A percentile compares a stretch with the other conserved stretches of the same genome.
phyloP scores from a whole-genome alignment of 2,888 invertebrate genomes.

The Drosophila formosana region DNA sequence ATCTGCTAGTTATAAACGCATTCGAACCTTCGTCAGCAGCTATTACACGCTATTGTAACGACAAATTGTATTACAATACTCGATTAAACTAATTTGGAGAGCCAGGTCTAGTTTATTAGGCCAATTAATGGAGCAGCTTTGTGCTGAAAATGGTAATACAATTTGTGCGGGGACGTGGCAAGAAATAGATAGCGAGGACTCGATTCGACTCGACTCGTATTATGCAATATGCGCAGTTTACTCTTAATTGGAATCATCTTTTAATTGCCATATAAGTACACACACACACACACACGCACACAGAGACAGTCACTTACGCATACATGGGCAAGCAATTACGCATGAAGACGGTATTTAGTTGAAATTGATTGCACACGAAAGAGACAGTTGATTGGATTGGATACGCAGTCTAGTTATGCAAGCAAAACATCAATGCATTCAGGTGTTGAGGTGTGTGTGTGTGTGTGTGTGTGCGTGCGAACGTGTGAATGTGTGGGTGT shows the following conservation, averaged over 20 bases:
- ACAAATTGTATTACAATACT: conserved; percentile 42
- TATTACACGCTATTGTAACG: not conserved
- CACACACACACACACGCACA: conserved; percentile 15
- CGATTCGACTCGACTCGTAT: not conserved
- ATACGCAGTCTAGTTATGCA: conserved; percentile 22
- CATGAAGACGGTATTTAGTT: conserved; percentile 73
- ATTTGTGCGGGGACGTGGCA: conserved; percentile 16
- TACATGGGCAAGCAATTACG: conserved; percentile 60
- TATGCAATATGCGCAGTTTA: conserved; percentile 47
- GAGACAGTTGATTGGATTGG: conserved; percentile 49
- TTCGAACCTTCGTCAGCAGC: not conserved
- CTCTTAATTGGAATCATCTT: conserved; percentile 76
- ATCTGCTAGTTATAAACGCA: not conserved
- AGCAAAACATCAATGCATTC: conserved; percentile 23
- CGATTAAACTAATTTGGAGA: conserved; percentile 55
- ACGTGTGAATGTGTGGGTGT: conserved; percentile 22
- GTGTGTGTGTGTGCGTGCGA: conserved; percentile 1
- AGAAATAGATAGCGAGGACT: conserved; percentile 4
- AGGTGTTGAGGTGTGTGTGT: conserved; percentile 43
- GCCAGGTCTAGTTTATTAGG: conserved; percentile 42
- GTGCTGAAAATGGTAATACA: conserved; percentile 41
- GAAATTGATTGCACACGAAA: conserved; percentile 70
- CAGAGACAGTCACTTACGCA: conserved; percentile 7
- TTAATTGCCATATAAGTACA: conserved; percentile 67
- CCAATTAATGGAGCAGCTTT: conserved; percentile 58